Evolutionary conservation across 2,113 vertebrate genomes (phyloP), one percentile per base, ranked within the genome.

Genomic region (Proteles cristata): DNA sequence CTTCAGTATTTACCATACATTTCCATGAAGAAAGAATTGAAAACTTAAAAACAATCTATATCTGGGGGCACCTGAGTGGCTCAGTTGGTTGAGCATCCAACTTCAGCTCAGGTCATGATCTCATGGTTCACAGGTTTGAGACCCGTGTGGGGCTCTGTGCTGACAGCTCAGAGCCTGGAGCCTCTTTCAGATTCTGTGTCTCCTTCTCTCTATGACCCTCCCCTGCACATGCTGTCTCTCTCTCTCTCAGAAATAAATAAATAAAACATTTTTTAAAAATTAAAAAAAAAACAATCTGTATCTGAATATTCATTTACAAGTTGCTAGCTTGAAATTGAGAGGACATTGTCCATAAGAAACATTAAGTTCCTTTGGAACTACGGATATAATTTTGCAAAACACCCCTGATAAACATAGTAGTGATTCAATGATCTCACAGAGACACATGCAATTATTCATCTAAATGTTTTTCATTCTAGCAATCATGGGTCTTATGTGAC

Each of bases 1-100:
- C 88, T 96, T 86, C 43, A 89, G 92, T 92, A 82, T 77, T 23
- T 26, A 58, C 19, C 45, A 2, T 82, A 85, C 65, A 66, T 93
- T 94, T 96, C 53, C 53, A 93, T 26, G 85, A 93, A 88, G 39
- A 93, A 93, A 93, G 26, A n/a, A 61, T 39, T 76, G 6, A 0
- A 68, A 55, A 31, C 12, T 74, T 93, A 77, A 95, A 89, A 88
- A 74, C 14, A 88, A 58, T 88, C 4, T 85, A 1, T 76, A 93
- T 35, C 25, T 84, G 77, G 39, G 39, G 39, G 39, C 39, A 39
- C 39, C 39, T 39, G 39, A 39, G 39, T 39, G 39, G 3, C 39
- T 39, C 39, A 39, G 39, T 39, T 39, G 39, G 39, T 39, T 39
- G 39, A 39, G 39, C 39, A 4, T 39, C 39, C 39, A 39, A 39